Evolutionary conservation across 1,140 invertebrate genomes (phyloP), one percentile per base, ranked within the genome.

Genomic region (Brachionus angularis): DNA sequence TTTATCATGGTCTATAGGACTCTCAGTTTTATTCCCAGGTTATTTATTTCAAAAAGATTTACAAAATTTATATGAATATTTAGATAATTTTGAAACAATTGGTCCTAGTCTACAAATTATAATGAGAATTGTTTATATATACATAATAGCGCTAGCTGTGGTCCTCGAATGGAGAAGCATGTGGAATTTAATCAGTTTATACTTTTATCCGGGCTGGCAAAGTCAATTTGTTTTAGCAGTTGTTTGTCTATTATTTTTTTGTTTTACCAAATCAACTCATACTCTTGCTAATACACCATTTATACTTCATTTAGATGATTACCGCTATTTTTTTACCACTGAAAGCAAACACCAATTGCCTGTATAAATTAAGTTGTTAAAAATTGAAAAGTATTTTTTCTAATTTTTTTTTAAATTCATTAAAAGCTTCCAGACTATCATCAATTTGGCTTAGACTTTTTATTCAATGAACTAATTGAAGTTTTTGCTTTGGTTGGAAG

Each of bases 51-150:
- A 67, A 67, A 67, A 42, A 46, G 42, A 46, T 3, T 23, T 67
- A 27, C 62, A 67, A 47, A 47, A 46, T 31, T 33, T 50, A 29
- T 67, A 67, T 31, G 62, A 67, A 47, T 47, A 33, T 12, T 18
- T 67, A 12, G 44, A 47, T 18, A 46, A 47, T 50, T 67, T 46
- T 50, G 62, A 36, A 21, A 33, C 5, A 2, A 21, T 67, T 3
- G 62, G 62, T 18, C 47, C 33, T 14, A 12, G 23, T 2, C 18
- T 67, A 14, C 62, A 67, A 67, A 29, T 67, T 27, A 16, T 33
- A 29, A 67, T 67, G 62, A 27, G 62, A 31, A 33, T 46, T 34
- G 27, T 67, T 18, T 67, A 67, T 42, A 67, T 67, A 7, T 67
- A 67, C 36, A 29, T 33, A 31, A 25, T 67, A 47, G 47, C 42